A percentile compares a stretch with the other conserved stretches of the same genome.
Evolutionary conservation across 2,888 invertebrate species (phyloP).

Genomic region (Drosophila paramelanica): DNA sequence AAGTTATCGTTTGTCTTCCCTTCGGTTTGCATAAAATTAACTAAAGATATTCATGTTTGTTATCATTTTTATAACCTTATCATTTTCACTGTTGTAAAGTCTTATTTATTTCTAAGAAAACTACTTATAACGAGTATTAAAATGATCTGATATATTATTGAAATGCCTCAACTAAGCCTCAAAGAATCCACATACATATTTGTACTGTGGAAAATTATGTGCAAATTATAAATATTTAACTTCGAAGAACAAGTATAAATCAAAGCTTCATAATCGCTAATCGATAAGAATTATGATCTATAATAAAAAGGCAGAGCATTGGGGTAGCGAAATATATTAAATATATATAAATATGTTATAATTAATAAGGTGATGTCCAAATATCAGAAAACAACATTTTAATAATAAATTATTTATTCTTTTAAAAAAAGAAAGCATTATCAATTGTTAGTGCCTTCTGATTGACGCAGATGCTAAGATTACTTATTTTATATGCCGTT

Average conservation of each 20-base stretch:
- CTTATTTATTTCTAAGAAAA: background rate
- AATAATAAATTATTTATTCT: background rate
- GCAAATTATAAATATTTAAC: background rate
- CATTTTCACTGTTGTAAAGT: background rate
- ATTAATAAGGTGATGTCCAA: background rate
- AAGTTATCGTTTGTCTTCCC: background rate
- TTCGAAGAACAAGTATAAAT: conserved; percentile 13
- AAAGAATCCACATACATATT: no score
- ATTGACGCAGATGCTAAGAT: conserved; percentile 39
- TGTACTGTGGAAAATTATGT: background rate
- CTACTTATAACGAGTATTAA: background rate
- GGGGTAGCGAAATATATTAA: background rate
- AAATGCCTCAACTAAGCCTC: no score
- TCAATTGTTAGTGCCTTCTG: conserved; percentile 2
- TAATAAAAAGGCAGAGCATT: background rate
- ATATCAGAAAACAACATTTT: background rate
- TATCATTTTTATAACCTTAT: conserved; percentile 11
- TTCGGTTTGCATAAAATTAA: background rate
- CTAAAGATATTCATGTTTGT: background rate
- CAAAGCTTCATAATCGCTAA: conserved; percentile 19
- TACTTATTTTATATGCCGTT: conserved; percentile 34
- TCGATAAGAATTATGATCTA: conserved; percentile 19
- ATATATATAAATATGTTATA: background rate
- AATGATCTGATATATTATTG: background rate
- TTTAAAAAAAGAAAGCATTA: background rate